Percentiles rank a stretch among this genome's conserved stretches.
phyloP scores from a whole-genome alignment of 35 echinoderm and acorn worm species.

The Lytechinus pictus region DNA sequence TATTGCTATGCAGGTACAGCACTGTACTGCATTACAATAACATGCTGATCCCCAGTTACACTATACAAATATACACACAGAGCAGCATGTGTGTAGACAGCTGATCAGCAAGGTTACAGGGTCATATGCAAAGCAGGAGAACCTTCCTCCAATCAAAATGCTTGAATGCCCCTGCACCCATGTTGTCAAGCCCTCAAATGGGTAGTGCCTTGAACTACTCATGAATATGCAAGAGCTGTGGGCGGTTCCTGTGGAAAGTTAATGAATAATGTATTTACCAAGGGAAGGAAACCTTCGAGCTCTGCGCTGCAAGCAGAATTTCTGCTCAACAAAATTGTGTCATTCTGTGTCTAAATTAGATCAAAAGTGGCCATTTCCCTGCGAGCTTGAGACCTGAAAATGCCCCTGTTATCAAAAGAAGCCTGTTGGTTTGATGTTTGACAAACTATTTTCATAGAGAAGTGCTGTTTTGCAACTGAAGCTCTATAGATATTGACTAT shows the following conservation, averaged over 20 bases:
- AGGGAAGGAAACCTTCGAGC: neutral
- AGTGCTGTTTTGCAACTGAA: neutral
- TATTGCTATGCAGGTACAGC: conserved; percentile 20
- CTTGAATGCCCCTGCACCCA: neutral
- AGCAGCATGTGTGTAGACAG: conserved; percentile 37
- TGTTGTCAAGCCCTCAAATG: conserved; percentile 48
- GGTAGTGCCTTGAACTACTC: neutral
- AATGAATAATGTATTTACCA: neutral
- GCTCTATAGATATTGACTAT: neutral
- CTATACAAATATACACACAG: neutral
- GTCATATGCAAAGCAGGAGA: conserved; percentile 35
- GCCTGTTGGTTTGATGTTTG: neutral
- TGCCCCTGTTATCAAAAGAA: neutral
- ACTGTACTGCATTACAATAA: neutral
- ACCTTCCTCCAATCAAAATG: neutral
- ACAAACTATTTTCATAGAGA: neutral
- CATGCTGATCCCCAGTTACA: neutral
- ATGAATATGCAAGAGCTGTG: conserved; percentile 31
- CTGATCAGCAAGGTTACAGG: conserved; percentile 20
- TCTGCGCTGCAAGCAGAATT: neutral
- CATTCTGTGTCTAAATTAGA: neutral
- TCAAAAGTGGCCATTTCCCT: conserved; percentile 1
- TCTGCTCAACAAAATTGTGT: neutral
- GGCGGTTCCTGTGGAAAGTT: neutral
- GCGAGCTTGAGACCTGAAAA: neutral